phyloP scores from a whole-genome alignment of 2,113 vertebrate genomes.

The Alexandromys fortis region DNA sequence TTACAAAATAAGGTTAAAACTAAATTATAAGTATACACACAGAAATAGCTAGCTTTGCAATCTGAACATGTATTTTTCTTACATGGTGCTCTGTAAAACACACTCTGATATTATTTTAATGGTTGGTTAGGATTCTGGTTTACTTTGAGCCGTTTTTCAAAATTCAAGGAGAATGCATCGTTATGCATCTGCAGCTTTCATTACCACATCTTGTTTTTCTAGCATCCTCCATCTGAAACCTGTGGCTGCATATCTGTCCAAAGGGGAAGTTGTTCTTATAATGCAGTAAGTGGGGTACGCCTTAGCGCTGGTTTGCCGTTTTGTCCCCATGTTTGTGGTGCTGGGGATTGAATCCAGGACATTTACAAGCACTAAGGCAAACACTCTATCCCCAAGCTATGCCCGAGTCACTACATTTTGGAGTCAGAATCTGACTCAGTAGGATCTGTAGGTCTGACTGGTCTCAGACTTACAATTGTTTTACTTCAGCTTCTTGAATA shows the following conservation, averaged over 20 bases:
- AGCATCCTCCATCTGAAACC: not conserved
- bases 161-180: not conserved
- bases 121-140: slow-evolving; percentile 24
- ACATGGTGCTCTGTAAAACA: not conserved
- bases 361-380: not conserved
- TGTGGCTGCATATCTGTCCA: not conserved
- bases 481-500: not conserved
- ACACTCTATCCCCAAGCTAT: not conserved
- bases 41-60: not conserved
- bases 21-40: not conserved
- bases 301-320: not conserved
- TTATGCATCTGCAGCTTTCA: not conserved
- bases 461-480: not conserved
- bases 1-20: slow-evolving; percentile 23
- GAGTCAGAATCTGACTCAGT: too few species aligned
- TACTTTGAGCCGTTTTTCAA: not conserved
- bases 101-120: slow-evolving; percentile 13
- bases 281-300: not conserved
- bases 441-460: not conserved
- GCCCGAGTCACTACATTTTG: not conserved
- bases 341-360: not conserved
- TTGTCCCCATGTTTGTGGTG: not conserved
- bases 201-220: not conserved
- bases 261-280: not conserved
- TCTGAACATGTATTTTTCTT: not conserved